Conservation (phyloP, 1,140 invertebrate genomes). For the Meloidogyne floridensis region DNA sequence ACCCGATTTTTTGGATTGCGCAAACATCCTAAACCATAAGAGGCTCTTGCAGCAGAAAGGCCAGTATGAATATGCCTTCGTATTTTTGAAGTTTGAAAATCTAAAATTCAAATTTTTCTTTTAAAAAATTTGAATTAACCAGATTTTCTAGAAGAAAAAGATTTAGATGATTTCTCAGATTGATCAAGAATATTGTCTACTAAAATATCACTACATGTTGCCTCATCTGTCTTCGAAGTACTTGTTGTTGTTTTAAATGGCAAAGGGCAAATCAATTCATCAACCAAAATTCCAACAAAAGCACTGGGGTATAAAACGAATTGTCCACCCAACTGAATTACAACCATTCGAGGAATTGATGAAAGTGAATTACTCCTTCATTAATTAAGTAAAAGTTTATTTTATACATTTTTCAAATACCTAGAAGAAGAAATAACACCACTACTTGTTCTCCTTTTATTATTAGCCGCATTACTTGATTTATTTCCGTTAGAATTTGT, state of each 20-base stretch:
- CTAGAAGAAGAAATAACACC: neutral
- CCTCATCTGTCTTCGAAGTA: neutral
- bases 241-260: neutral
- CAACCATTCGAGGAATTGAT: constrained; percentile 44
- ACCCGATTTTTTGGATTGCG: neutral
- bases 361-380: neutral
- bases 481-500: neutral
- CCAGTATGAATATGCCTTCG: constrained; percentile 32
- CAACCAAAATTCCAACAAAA: constrained; percentile 44
- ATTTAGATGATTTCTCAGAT: neutral
- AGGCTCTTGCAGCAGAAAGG: constrained; percentile 36
- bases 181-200: neutral
- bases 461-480: neutral
- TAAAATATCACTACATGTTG: constrained; percentile 11
- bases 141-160: constrained; percentile 10
- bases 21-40: constrained; percentile 50
- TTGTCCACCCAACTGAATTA: constrained; percentile 48
- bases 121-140: neutral
- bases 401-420: neutral
- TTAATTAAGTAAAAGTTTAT: neutral
- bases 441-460: constrained; percentile 1
- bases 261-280: constrained; percentile 31
- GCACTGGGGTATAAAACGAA: constrained; percentile 45
- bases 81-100: constrained; percentile 22
- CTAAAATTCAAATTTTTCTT: constrained; percentile 24